Evolutionary conservation across 2,797 vertebrate genomes (phyloP).

Genomic region (Mormyrus proboscirostris): DNA sequence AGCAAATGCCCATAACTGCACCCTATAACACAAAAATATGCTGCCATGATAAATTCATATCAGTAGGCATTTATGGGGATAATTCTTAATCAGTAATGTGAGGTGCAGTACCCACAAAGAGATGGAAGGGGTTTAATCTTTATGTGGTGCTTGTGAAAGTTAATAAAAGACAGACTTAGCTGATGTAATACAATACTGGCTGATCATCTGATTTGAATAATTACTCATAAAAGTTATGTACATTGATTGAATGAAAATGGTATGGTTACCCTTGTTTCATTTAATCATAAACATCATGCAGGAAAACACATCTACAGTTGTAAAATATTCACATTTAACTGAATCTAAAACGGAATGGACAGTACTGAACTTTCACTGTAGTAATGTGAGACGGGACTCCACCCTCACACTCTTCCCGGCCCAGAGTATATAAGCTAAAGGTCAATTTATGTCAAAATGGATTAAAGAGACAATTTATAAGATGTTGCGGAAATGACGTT

Average conservation of each 20-base stretch:
- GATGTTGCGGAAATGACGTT: neutral
- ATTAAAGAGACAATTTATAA: neutral
- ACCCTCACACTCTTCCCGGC: neutral
- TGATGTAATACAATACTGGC: neutral
- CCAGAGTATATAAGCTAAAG: neutral
- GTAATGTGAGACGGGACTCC: neutral
- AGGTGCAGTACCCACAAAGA: neutral
- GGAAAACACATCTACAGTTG: neutral
- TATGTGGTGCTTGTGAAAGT: neutral
- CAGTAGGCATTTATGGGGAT: neutral
- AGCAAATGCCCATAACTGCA: neutral
- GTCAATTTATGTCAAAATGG: neutral
- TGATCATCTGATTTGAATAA: constrained; percentile 1
- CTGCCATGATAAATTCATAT: neutral
- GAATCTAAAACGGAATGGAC: neutral
- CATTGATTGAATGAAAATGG: neutral
- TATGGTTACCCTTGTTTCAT: neutral
- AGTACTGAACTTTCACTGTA: neutral
- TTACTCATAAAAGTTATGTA: neutral
- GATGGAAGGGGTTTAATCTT: neutral
- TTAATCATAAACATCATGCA: constrained; percentile 1
- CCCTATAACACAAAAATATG: neutral
- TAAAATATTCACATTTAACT: neutral
- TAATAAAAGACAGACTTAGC: neutral
- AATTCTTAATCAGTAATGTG: constrained; percentile 2